These are phyloP conservation scores for Phaedon cochleariae DNA, from an alignment of 2,888 invertebrate genomes.

Conservation along the genomic window DNA sequence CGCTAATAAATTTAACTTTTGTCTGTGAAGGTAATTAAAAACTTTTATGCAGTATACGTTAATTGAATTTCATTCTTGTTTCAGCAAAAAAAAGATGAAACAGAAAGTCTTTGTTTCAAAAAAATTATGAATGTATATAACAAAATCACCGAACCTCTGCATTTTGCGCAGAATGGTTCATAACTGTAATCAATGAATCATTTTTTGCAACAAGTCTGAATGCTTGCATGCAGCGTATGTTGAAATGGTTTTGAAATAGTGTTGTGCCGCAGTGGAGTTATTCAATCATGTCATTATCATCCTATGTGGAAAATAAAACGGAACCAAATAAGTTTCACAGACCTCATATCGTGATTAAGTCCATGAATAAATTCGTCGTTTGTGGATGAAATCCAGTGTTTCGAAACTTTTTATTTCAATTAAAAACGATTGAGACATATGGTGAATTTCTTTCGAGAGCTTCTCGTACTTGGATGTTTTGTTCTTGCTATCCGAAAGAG, in stretches of 20 bases:
- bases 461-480: too few relatives aligned
- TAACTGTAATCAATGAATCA: neutral
- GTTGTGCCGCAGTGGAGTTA: neutral
- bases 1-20: constrained; percentile 13
- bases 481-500: too few relatives aligned
- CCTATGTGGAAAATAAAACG: neutral
- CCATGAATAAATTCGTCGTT: neutral
- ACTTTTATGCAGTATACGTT: constrained; percentile 13
- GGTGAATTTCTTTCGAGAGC: too few relatives aligned
- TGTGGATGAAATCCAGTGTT: too few relatives aligned
- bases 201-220: constrained; percentile 3
- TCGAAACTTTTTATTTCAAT: too few relatives aligned
- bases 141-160: constrained; percentile 2
- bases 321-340: neutral
- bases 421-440: too few relatives aligned
- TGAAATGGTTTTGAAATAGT: neutral
- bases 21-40: constrained; percentile 19
- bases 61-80: constrained; percentile 13
- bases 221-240: constrained; percentile 13
- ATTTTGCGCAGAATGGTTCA: constrained; percentile 4
- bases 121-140: constrained; percentile 5
- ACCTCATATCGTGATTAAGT: neutral
- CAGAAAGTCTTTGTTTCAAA: constrained; percentile 11
- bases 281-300: neutral
- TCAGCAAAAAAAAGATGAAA: neutral